Conservation (phyloP, 2,797 vertebrate species). For the Sebastes ruberrimus region DNA sequence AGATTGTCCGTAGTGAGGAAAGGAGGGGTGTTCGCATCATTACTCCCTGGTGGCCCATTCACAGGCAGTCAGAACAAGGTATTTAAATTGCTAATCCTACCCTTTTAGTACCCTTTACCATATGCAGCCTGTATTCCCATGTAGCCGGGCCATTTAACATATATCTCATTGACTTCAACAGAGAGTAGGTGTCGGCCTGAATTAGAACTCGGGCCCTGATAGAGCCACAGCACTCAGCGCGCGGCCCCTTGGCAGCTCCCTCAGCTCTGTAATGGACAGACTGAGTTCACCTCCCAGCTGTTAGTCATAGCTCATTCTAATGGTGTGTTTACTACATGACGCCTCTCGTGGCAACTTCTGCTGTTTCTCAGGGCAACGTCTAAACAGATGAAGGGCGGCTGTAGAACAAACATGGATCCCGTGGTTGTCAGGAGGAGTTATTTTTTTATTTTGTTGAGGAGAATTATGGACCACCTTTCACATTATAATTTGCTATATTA, state of each 20-base stretch:
- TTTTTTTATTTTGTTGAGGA: neutral
- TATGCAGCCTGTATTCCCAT: conserved; percentile 58
- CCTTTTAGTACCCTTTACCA: conserved; percentile 59
- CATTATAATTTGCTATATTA: neutral
- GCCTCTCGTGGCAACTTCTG: neutral
- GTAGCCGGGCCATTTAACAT: conserved; percentile 68
- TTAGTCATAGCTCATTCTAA: conserved; percentile 41
- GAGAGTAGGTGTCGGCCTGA: conserved; percentile 50
- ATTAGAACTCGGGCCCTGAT: conserved; percentile 57
- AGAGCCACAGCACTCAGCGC: conserved; percentile 19
- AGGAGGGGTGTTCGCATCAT: conserved; percentile 54
- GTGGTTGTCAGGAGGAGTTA: neutral
- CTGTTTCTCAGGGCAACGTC: conserved; percentile 8
- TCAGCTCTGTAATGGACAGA: conserved; percentile 43
- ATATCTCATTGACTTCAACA: conserved; percentile 66
- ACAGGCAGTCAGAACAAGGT: conserved; percentile 56
- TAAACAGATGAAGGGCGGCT: neutral
- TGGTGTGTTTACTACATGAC: conserved; percentile 48
- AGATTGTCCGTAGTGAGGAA: conserved; percentile 45
- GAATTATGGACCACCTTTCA: neutral
- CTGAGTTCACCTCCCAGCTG: conserved; percentile 36
- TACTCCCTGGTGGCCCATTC: conserved; percentile 64
- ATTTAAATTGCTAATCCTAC: conserved; percentile 78
- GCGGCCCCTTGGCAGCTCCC: conserved; percentile 29
- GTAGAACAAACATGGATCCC: neutral